phyloP scores from a whole-genome alignment of 2,888 invertebrate species.

The Drosophila paramelanica region DNA sequence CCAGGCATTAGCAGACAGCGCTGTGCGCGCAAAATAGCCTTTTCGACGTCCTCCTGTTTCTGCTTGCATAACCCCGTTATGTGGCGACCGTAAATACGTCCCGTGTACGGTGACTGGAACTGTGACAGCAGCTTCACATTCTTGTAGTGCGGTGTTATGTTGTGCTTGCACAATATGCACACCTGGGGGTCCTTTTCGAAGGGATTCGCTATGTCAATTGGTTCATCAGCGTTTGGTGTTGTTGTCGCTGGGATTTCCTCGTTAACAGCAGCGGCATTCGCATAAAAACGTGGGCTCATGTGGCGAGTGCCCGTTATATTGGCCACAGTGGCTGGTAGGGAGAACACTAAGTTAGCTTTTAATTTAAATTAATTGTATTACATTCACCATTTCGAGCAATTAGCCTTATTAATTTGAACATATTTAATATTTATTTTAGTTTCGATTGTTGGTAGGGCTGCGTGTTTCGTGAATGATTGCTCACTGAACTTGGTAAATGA shows the following conservation, averaged over 20 bases:
- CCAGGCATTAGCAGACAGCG: constrained; percentile 93
- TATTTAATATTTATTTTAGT: constrained; percentile 31
- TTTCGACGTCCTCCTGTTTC: constrained; percentile 91
- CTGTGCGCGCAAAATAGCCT: constrained; percentile 91
- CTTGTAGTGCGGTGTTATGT: constrained; percentile 94
- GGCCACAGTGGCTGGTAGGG: constrained; percentile 34
- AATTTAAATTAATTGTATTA: neutral
- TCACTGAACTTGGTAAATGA: neutral
- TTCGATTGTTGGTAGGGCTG: constrained; percentile 17
- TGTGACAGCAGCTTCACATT: constrained; percentile 96
- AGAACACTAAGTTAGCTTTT: neutral
- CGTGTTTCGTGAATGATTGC: neutral
- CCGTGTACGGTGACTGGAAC: constrained; percentile 98
- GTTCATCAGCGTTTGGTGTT: constrained; percentile 73
- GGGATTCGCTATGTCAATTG: constrained; percentile 90
- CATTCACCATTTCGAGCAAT: constrained; percentile 65
- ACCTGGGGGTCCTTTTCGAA: constrained; percentile 89
- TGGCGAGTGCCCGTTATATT: constrained; percentile 33
- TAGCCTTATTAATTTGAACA: constrained; percentile 64
- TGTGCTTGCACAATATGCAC: constrained; percentile 93
- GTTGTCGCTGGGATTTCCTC: constrained; percentile 4
- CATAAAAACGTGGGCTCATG: constrained; percentile 33
- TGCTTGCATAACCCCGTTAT: constrained; percentile 96
- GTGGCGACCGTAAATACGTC: constrained; percentile 95
- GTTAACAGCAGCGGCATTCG: constrained; percentile 26